Percentiles rank a stretch among this genome's conserved stretches.
These are phyloP conservation scores for Labroides dimidiatus DNA, from an alignment of 2,797 vertebrate species.

Conservation along the genomic window DNA sequence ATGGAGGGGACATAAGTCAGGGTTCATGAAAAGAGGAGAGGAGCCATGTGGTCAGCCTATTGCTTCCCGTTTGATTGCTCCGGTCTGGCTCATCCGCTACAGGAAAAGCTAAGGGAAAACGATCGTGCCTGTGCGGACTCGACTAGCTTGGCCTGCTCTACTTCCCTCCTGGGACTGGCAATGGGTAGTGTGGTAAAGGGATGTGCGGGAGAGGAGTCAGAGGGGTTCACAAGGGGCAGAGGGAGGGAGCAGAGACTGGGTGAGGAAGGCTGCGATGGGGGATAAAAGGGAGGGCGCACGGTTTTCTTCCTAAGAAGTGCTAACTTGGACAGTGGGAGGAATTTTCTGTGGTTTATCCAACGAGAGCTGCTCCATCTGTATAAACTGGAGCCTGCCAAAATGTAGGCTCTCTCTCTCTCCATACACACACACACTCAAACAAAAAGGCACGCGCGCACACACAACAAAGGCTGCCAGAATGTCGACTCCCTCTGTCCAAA, in stretches of 20 bases:
- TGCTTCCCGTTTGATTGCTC: conserved; percentile 67
- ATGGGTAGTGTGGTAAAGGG: conserved; percentile 49
- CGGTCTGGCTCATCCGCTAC: conserved; percentile 62
- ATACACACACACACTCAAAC: conserved; percentile 41
- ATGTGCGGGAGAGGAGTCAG: conserved; percentile 37
- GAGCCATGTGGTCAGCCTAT: conserved; percentile 25
- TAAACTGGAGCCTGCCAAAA: conserved; percentile 94
- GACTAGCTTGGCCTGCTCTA: conserved; percentile 57
- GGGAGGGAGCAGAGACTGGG: conserved; percentile 54
- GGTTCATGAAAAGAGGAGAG: conserved; percentile 7
- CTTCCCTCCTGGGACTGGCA: conserved; percentile 53
- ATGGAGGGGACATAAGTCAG: conserved; percentile 28
- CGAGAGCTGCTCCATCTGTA: conserved; percentile 99
- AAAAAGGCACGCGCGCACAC: conserved; percentile 28
- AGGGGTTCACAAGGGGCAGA: conserved; percentile 60
- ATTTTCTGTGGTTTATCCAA: conserved; percentile 95
- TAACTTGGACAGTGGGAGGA: conserved; percentile 97
- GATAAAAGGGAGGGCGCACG: conserved; percentile 66
- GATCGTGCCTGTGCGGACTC: conserved; percentile 40
- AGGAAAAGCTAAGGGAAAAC: conserved; percentile 43
- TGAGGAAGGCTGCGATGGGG: conserved; percentile 59
- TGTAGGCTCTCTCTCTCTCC: conserved; percentile 67
- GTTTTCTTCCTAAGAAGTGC: conserved; percentile 95
- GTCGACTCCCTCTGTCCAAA: conserved; percentile 83
- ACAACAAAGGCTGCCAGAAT: conserved; percentile 84